Conservation (phyloP, 2,797 vertebrate genomes). For the Eidolon dupreanum region DNA sequence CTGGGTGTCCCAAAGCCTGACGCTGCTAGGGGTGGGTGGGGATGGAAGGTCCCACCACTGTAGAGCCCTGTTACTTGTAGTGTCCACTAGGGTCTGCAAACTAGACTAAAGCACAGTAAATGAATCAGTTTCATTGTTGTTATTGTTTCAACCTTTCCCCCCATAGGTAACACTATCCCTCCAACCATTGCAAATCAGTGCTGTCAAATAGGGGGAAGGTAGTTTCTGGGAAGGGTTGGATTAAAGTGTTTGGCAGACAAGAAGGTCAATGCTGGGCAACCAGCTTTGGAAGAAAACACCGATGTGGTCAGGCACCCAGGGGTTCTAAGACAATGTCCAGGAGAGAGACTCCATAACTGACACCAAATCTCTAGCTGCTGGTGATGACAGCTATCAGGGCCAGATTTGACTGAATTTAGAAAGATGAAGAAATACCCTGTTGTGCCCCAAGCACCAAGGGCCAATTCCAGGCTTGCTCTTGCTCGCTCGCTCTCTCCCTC, state of each 20-base stretch:
- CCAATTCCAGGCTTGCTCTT: too few species aligned
- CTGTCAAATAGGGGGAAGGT: neutral
- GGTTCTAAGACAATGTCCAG: neutral
- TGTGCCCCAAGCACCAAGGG: neutral
- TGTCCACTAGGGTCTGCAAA: neutral
- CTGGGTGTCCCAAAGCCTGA: neutral
- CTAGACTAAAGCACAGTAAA: neutral
- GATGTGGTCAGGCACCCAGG: neutral
- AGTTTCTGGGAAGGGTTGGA: neutral
- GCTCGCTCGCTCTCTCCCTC: too few species aligned
- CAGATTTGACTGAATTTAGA: neutral
- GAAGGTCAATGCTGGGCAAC: neutral
- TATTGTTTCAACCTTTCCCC: neutral
- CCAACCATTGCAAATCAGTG: neutral
- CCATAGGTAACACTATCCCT: neutral
- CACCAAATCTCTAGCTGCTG: neutral
- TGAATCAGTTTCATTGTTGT: accelerated
- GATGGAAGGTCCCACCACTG: accelerated
- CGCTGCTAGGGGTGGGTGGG: accelerated
- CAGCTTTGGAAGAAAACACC: neutral
- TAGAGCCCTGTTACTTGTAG: neutral
- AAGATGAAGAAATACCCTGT: neutral
- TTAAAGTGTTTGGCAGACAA: neutral
- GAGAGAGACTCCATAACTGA: neutral
- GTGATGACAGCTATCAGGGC: neutral